A percentile compares a stretch with the other conserved stretches of the same genome.
phyloP scores from a whole-genome alignment of 2,113 vertebrate species.

The Eubucco bourcierii region DNA sequence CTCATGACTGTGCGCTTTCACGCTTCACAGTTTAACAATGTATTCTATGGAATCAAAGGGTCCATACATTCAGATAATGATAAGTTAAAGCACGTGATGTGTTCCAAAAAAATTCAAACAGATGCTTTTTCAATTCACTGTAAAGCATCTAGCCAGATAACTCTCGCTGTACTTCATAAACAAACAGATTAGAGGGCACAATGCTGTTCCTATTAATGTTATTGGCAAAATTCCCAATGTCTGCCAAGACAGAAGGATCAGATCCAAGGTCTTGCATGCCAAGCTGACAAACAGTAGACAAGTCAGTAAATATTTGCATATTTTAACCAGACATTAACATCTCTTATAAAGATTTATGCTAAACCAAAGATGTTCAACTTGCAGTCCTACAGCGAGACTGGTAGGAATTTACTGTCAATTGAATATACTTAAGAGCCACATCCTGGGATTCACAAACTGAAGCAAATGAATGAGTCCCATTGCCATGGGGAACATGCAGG shows the following conservation, averaged over 20 bases:
- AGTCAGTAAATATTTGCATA: slow-evolving; percentile 73
- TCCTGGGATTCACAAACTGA: neutral
- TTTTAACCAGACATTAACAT: slow-evolving; percentile 70
- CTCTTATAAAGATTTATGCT: slow-evolving; percentile 65
- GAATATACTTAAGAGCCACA: slow-evolving; percentile 26
- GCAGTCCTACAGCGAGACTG: slow-evolving; percentile 24
- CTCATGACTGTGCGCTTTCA: neutral
- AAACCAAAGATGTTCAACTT: slow-evolving; percentile 61
- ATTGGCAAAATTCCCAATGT: slow-evolving; percentile 68
- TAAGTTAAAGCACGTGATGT: slow-evolving; percentile 17
- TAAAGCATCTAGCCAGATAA: slow-evolving; percentile 64
- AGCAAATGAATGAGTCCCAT: slow-evolving; percentile 26
- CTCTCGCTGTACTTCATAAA: slow-evolving; percentile 61
- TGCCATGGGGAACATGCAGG: slow-evolving; percentile 2
- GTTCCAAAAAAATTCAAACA: slow-evolving; percentile 43
- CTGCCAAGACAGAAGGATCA: slow-evolving; percentile 70
- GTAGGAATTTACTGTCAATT: slow-evolving; percentile 22
- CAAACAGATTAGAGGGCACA: slow-evolving; percentile 70
- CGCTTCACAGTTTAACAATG: neutral
- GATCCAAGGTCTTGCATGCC: slow-evolving; percentile 61
- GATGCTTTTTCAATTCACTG: slow-evolving; percentile 56
- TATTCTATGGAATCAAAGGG: slow-evolving; percentile 5
- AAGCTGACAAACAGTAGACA: slow-evolving; percentile 70
- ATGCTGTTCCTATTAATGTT: slow-evolving; percentile 68
- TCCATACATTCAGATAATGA: neutral